Base-by-base conservation (phyloP, 2,888 invertebrate species). In the Gari tellinella region DNA sequence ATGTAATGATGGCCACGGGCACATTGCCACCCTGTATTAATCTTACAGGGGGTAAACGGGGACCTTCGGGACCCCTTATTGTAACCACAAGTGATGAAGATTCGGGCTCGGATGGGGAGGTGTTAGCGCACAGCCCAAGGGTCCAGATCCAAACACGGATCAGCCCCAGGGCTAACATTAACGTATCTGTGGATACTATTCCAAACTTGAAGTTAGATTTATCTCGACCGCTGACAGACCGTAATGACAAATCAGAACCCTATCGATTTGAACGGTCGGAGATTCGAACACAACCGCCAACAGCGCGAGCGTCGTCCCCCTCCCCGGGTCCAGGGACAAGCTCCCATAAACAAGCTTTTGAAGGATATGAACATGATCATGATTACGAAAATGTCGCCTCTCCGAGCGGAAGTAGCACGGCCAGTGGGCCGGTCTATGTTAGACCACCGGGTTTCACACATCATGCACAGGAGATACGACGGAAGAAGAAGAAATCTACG, bases 361-460 rank as follows among this genome's bases (percentile, higher is more conserved):
- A 86, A 37, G 88, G 85, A 7, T 86, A 85, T 53, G 88, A 88
- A 69, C 87, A 86, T 73, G 88, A 88, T 56, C 88, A 88, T 80
- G 89, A 89, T 57, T 89, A 89, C 81, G 89, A 89, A 46, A 88
- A 86, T 65, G 86, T 88, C 12, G 85, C 86, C 23, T 90, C 90
- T 1, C 90, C 90, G 0, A 84, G 84, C 67, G 83, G 83, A n/a
- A 90, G 90, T 56, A 90, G 90, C 63, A 90, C 90, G 2, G 89
- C 90, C 4, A 91, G 90, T 75, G 91, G 90, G 8, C 90, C 90
- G 0, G 85, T 87, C 12, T 91, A 91, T 79, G 85, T 90, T 5
- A 78, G 91, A 45, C 90, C 88, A 14, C 90, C 90, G 8, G 91
- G 91, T 15, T 91, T 91, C 62, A 83, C 80, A 26, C 88, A 89